Evolutionary conservation across 2,888 invertebrate species (phyloP), one percentile per base, ranked within the genome.

Genomic region (Drosophila mercatorum): DNA sequence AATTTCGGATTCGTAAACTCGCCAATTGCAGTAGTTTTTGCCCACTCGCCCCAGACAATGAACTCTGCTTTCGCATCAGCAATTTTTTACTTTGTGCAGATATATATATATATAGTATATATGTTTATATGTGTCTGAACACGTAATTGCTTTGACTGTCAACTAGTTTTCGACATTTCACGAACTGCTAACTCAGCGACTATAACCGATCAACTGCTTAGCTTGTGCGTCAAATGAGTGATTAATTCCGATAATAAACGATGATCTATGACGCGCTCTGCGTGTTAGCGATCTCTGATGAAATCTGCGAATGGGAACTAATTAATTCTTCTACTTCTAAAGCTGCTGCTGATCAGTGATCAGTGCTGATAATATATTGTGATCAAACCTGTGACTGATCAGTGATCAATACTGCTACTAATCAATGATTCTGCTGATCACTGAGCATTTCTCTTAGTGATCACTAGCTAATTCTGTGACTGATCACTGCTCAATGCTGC

Each of bases 11-110:
- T 53, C 58, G 49, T 31, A 49, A 38, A 8, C 43, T 58, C 34
- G 38, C 47, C 38, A 75, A 75, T 68, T 52, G 46, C 58, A 44
- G 17, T 46, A 57, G 73, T 56, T 47, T 14, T 62, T 47, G 46
- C 7, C 5, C 46, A 26, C 46, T 46, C 26, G 46, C 12, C 85
- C 12, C 85, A 88, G 83, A 67, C 86, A 88, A 71, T 89, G 89
- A 84, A 88, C 83, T 88, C 59, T 68, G 61, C 55, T 43, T 22
- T 34, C 44, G 63, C 64, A 80, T 82, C 85, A 85, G 77, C 80
- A 80, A 34, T 69, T 79, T 68, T 61, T 44, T 38, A 36, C 38
- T 47, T 1, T 51, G 22, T 17, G 34, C 51, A 51, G 17, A 22
- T 8, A 28, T 51, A 31, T 44, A 6, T 62, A n/a, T 49, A 46